phyloP scores from a whole-genome alignment of 2,113 vertebrate genomes.

The Thunnus thynnus region DNA sequence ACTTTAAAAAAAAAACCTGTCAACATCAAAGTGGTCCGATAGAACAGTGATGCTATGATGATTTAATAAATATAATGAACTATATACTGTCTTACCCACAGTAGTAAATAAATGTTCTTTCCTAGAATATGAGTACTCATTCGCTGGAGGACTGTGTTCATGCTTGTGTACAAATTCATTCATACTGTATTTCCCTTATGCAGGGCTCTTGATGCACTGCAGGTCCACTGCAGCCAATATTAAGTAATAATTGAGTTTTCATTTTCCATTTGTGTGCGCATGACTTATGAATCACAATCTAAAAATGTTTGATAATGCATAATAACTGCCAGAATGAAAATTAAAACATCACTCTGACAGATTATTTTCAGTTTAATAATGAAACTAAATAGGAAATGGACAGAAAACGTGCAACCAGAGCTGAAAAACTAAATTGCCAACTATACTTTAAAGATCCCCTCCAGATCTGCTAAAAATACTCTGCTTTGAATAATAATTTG shows the following conservation, averaged over 20 bases:
- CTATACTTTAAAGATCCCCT: neutral
- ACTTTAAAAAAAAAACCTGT: constrained; percentile 3
- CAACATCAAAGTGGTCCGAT: neutral
- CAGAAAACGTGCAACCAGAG: neutral
- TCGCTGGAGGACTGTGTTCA: neutral
- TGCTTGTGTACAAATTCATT: neutral
- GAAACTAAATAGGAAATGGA: neutral
- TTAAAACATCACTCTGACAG: neutral
- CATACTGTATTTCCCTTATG: neutral
- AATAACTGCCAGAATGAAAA: neutral
- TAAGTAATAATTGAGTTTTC: neutral
- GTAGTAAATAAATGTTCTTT: neutral
- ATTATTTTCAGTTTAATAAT: neutral
- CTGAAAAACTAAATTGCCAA: neutral
- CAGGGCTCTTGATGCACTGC: neutral
- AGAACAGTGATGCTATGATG: neutral
- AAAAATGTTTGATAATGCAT: neutral
- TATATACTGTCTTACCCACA: neutral
- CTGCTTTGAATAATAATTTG: too few relatives aligned
- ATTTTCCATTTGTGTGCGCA: neutral
- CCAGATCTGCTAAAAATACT: too few relatives aligned
- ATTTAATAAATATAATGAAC: neutral
- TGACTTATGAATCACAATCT: neutral
- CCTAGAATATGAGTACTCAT: neutral
- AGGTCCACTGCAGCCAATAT: too few relatives aligned